These are phyloP conservation scores for Lithophane semibrunnea DNA, from an alignment of 2,888 invertebrate genomes.

Conservation along the genomic window DNA sequence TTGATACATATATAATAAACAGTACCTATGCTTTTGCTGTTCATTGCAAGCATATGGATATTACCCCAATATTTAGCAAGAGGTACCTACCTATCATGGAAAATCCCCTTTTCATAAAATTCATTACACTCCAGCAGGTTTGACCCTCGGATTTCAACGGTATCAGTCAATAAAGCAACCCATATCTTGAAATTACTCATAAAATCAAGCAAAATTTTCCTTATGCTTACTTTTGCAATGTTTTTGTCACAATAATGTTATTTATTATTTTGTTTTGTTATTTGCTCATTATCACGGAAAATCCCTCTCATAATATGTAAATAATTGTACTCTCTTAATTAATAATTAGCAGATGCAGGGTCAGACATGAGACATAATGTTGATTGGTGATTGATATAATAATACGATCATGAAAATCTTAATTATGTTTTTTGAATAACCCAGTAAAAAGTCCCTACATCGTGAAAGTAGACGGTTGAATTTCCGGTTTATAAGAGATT, in stretches of 20 bases:
- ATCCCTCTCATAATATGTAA: conserved; percentile 25
- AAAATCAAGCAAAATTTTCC: conserved; percentile 51
- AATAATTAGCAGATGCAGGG: conserved; percentile 12
- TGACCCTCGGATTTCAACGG: conserved; percentile 12
- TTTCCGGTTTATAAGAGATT: background rate
- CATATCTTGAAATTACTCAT: conserved; percentile 36
- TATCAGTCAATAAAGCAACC: conserved; percentile 24
- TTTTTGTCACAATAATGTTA: conserved; percentile 40
- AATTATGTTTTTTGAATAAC: background rate
- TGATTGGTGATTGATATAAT: background rate
- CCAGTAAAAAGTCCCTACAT: too few species aligned
- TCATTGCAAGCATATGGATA: too few species aligned
- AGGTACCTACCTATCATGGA: background rate
- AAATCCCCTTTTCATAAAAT: conserved; percentile 7
- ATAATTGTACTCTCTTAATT: conserved; percentile 34
- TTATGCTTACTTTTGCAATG: background rate
- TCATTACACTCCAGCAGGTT: background rate
- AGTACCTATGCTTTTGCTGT: too few species aligned
- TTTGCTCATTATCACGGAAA: conserved; percentile 40
- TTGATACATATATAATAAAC: too few species aligned
- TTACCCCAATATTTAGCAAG: too few species aligned
- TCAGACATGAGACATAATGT: background rate
- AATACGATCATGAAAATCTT: background rate
- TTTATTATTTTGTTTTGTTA: conserved; percentile 58
- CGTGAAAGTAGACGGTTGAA: background rate